phyloP scores from a whole-genome alignment of 2,888 invertebrate species.

The Stenolophus ochropezus region DNA sequence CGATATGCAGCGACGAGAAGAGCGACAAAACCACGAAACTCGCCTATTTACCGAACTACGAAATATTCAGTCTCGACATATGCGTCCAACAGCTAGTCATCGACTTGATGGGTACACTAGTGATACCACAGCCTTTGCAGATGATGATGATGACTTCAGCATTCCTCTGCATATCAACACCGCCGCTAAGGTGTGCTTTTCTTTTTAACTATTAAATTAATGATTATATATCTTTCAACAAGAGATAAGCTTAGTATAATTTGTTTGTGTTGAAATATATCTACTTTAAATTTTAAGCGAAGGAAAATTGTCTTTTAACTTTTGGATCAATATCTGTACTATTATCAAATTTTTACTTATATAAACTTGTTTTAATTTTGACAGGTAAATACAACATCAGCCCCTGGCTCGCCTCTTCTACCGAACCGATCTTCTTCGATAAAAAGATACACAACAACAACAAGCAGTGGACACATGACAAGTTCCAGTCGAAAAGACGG shows the following conservation, averaged over 20 bases:
- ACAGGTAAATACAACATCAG: conserved; percentile 66
- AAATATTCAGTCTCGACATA: conserved; percentile 73
- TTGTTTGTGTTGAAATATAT: too few relatives aligned
- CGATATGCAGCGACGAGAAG: conserved; percentile 83
- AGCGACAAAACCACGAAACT: conserved; percentile 82
- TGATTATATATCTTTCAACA: too few relatives aligned
- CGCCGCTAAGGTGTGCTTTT: conserved; percentile 60
- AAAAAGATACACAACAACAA: conserved; percentile 70
- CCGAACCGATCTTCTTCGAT: conserved; percentile 74
- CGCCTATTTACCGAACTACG: conserved; percentile 77
- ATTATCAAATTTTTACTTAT: too few relatives aligned
- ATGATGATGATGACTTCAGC: conserved; percentile 83
- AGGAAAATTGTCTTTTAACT: too few relatives aligned
- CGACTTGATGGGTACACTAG: conserved; percentile 86
- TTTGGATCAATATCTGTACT: too few relatives aligned
- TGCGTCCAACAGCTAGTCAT: conserved; percentile 72
- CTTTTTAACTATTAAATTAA: too few relatives aligned
- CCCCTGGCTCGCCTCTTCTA: conserved; percentile 74
- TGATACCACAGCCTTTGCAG: conserved; percentile 86
- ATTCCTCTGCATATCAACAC: conserved; percentile 84
- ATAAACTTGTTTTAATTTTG: background rate
- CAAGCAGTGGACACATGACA: conserved; percentile 69
- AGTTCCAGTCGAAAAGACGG: conserved; percentile 73
- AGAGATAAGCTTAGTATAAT: background rate
- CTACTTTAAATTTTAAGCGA: too few relatives aligned